These are phyloP conservation scores for Nowickia ferox DNA, from an alignment of 2,888 invertebrate genomes.

Conservation along the genomic window DNA sequence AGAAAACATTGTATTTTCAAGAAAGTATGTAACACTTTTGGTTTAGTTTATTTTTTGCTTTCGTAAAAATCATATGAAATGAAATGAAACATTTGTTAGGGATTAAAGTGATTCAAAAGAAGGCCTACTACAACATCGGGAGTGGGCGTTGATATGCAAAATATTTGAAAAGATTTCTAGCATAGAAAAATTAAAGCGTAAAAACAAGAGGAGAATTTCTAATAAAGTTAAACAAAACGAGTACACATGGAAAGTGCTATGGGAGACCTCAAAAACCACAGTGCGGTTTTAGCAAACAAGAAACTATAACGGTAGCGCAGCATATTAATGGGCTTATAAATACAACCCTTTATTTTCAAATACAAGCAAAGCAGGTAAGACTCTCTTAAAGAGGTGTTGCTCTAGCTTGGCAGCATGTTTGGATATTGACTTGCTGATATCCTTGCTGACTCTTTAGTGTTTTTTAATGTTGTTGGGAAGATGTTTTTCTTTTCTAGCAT, in stretches of 20 bases:
- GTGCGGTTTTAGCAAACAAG: conserved; percentile 54
- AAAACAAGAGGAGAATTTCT: conserved; percentile 16
- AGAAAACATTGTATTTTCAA: conserved; percentile 35
- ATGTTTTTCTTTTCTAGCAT: background rate
- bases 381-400: conserved; percentile 29
- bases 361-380: conserved; percentile 4
- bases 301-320: conserved; percentile 73
- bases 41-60: conserved; percentile 14
- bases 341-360: conserved; percentile 75
- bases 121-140: background rate
- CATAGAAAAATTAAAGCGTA: conserved; percentile 68
- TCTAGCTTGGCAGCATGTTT: conserved; percentile 5
- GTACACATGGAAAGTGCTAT: background rate
- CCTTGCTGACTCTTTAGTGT: background rate
- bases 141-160: conserved; percentile 66
- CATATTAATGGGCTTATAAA: conserved; percentile 77
- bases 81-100: conserved; percentile 76
- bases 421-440: conserved; percentile 14
- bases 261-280: conserved; percentile 70
- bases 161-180: conserved; percentile 15
- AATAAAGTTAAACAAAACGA: conserved; percentile 2
- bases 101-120: conserved; percentile 78
- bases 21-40: conserved; percentile 16
- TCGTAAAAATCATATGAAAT: conserved; percentile 1
- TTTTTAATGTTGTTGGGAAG: background rate